Base-by-base conservation (phyloP, 2,888 invertebrate genomes). In the Eucriotettix oculatus region DNA sequence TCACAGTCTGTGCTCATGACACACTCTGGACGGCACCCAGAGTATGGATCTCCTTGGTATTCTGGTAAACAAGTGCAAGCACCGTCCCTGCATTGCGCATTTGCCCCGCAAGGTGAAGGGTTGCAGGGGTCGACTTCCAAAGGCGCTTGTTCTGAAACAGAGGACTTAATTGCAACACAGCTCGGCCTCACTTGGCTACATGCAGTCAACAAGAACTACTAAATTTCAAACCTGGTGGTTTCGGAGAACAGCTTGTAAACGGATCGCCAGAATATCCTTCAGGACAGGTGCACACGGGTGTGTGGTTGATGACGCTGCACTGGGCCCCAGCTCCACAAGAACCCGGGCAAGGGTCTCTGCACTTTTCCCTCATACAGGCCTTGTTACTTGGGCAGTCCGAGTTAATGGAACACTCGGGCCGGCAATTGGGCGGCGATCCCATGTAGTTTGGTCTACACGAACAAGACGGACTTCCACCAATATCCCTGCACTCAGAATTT, bases 21-120 rank as follows among this genome's bases (percentile, higher is more conserved):
- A 71, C 90, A 90, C 75, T 90, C 88, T 1, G 88, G 89, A 65
- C 85, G 80, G 68, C 89, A 89, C 40, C 84, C 83, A 40, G 78
- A 71, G 68, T 83, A 84, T 44, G 67, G 86, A 69, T 86, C 84
- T 16, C 78, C 78, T 66, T 73, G 72, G 65, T 74, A 76, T 66
- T 75, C 76, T 7, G 72, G 69, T 43, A 73, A 62, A 67, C 78
- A 78, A n/a, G 73, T 71, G 65, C 77, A 78, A n/a, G 61, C 41
- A 57, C 63, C 64, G 67, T 83, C 79, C 56, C 76, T 74, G 68
- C 88, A 89, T 65, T 79, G 76, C 43, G 86, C 78, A 67, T 84
- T 83, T 10, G 69, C 68, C 16, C 74, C 73, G 64, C 74, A 74
- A 42, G 71, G 70, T 42, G 69, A 70, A 42, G 71, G 70, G 56